Base-by-base conservation (phyloP, 2,797 vertebrate species). In the Danio tinwini region DNA sequence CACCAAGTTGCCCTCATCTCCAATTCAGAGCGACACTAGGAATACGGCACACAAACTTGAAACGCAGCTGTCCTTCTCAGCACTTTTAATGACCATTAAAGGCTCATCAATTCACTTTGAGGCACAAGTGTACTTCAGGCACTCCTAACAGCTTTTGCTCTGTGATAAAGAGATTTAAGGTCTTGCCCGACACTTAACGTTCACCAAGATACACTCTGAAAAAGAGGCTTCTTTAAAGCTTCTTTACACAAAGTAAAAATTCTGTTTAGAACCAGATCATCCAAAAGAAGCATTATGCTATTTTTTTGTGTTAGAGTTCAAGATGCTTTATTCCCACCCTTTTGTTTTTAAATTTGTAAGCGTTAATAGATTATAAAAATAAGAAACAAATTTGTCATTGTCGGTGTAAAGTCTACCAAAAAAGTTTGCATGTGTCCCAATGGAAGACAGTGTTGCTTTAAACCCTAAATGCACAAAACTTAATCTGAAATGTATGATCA, bases 51-150 rank as follows among this genome's bases (percentile, higher is more conserved):
- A 93, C 87, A 92, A 91, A 88, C 91, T 89, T 89, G 87, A 86
- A 90, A 93, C 94, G 88, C 92, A 89, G 93, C 93, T 92, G 93
- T 93, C 94, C 95, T 91, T 95, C 94, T 94, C 92, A 93, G 92
- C 81, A 91, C 89, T 92, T 83, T 83, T 92, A 95, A 95, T 86
- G 87, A 86, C 93, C 93, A 95, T 96, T 96, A 95, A 94, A 94
- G 92, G 92, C 94, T 92, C 94, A 95, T 95, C 94, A 94, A 94
- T 95, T 96, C 94, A 95, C 92, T 73, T 70, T 92, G 88, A 92
- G 90, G 92, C 94, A 94, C 91, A 94, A 96, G 94, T 91, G 92
- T 92, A 90, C 93, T 95, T 94, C 93, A 96, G 89, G 83, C 88
- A 87, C 90, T 89, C 86, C 90, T 91, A 88, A 88, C 88, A 90